Conservation (phyloP, 2,888 invertebrate genomes). For the Temnothorax rugatulus region DNA sequence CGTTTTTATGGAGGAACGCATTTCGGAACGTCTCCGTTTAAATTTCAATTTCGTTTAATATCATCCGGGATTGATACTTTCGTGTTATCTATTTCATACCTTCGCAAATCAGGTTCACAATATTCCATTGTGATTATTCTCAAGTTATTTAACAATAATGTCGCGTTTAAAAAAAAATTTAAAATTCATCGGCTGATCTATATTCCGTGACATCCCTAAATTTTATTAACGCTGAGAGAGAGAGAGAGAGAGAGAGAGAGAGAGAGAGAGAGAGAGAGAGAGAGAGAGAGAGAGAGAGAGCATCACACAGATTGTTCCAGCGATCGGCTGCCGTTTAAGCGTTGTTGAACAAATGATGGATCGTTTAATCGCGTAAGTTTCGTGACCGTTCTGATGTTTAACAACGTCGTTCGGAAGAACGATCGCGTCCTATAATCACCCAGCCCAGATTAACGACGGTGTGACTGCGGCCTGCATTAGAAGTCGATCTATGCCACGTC, state of each 20-base stretch:
- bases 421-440: slow-evolving; percentile 30
- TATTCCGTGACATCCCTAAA: background rate
- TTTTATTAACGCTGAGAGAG: slow-evolving; percentile 6
- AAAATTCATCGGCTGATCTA: background rate
- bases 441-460: background rate
- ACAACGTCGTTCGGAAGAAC: slow-evolving; percentile 36
- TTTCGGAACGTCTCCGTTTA: slow-evolving; percentile 29
- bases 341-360: slow-evolving; percentile 46
- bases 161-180: background rate
- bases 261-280: too few relatives aligned
- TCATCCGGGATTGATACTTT: background rate
- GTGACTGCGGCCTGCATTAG: background rate
- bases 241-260: too few relatives aligned
- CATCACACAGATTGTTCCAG: background rate
- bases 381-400: slow-evolving; percentile 10
- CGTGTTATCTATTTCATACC: background rate
- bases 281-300: too few relatives aligned
- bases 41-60: slow-evolving; percentile 55
- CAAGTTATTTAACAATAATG: background rate
- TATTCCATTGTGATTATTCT: background rate
- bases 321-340: slow-evolving; percentile 4
- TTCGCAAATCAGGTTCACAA: background rate
- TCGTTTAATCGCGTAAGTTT: slow-evolving; percentile 45
- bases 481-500: slow-evolving; percentile 30
- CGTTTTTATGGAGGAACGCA: slow-evolving; percentile 61